Evolutionary conservation across 1,140 invertebrate species (phyloP).

Genomic region (Drosophila miranda): DNA sequence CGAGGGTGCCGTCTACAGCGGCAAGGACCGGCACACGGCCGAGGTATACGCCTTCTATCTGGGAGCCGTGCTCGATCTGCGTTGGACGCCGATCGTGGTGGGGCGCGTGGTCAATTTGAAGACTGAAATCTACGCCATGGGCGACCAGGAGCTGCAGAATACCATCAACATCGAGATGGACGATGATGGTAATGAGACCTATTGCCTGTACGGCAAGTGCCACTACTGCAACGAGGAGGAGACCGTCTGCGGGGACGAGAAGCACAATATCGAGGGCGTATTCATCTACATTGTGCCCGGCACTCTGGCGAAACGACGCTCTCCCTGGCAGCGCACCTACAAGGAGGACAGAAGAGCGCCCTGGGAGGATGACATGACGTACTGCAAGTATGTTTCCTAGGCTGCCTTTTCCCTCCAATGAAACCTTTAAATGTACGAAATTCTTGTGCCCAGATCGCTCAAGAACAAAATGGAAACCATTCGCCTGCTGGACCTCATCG

Average conservation of each 20-base stretch:
- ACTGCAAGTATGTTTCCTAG: slow-evolving; percentile 86
- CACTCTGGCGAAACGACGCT: slow-evolving; percentile 87
- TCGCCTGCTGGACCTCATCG: slow-evolving; percentile 92
- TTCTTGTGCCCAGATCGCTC: slow-evolving; percentile 81
- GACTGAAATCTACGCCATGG: slow-evolving; percentile 88
- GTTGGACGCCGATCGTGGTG: slow-evolving; percentile 90
- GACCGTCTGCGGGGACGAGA: slow-evolving; percentile 89
- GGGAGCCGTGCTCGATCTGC: slow-evolving; percentile 89
- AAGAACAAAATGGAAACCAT: slow-evolving; percentile 84
- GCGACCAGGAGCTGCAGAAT: slow-evolving; percentile 86
- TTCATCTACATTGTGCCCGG: slow-evolving; percentile 92
- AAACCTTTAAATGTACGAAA: neutral
- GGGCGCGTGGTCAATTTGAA: slow-evolving; percentile 90
- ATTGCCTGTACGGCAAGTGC: slow-evolving; percentile 95
- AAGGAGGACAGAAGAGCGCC: slow-evolving; percentile 88
- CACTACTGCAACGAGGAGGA: slow-evolving; percentile 92
- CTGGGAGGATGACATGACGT: slow-evolving; percentile 91
- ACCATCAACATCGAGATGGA: slow-evolving; percentile 76
- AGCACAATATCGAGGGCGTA: slow-evolving; percentile 90
- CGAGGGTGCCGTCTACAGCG: slow-evolving; percentile 91
- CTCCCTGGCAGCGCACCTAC: slow-evolving; percentile 96
- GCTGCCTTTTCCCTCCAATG: no score
- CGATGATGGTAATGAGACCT: slow-evolving; percentile 82
- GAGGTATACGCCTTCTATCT: slow-evolving; percentile 98
- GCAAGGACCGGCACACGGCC: slow-evolving; percentile 95